Base-by-base conservation (phyloP, 2,797 vertebrate species). In the Thaleichthys pacificus region DNA sequence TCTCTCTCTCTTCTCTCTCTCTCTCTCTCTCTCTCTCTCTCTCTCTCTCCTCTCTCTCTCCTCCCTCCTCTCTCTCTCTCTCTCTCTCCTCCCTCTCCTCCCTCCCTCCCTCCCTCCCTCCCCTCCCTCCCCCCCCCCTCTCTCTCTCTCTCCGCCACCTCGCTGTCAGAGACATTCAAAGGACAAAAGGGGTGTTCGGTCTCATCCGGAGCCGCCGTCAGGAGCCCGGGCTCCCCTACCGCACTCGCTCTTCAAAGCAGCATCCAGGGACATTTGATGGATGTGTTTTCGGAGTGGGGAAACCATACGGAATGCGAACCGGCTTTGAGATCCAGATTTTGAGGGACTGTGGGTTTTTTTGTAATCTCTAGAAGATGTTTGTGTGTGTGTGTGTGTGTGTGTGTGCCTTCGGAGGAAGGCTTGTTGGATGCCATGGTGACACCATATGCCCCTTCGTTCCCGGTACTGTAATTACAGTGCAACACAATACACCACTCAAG, bases 71-170 rank as follows among this genome's bases (percentile, higher is more conserved):
- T 3, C 9, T 19, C 30, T 4, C 5, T 6, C 30, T 32, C 30
- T 6, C 30, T 32, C 30, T 6, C 30, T 32, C 30, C 2, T 2
- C 2, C 5, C 2, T 2, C 1, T 3, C 1, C 32, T 35, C 4
- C 0, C 32, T 35, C 32, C 6, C 32, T 35, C 5, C 5, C 4
- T 5, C n/a, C 63, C 49, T 11, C 89, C 80, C 81, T 87, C 85
- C 85, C 88, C 89, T 87, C 91, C 83, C 88, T 88, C 85, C 14
- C 89, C 77, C 80, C 81, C 79, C 80, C 58, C 80, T 79, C 80
- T 74, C 62, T 63, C 82, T 79, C 78, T 12, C 73, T 73, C 79
- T 74, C 77, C 35, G 85, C 88, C 80, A 85, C 87, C 85, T 83
- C 54, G 70, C 84, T 81, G 90, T 91, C 91, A 84, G 74, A 86